Conservation (phyloP, 2,888 invertebrate genomes). For the Atethmia centrago region DNA sequence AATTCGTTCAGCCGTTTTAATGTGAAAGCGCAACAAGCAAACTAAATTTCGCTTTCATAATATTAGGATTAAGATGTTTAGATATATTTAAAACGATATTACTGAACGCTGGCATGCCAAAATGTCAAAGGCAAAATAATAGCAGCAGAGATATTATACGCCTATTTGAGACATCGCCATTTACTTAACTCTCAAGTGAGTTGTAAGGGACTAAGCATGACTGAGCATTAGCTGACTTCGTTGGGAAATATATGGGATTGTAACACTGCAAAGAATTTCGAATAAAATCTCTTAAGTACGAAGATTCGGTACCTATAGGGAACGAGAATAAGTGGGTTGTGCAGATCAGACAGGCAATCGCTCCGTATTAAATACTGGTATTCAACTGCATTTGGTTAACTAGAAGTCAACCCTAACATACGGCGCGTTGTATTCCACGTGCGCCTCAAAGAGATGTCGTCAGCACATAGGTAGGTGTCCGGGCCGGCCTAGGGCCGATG, state of each 20-base stretch:
- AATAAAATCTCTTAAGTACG: background rate
- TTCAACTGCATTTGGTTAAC: background rate
- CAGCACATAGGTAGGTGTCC: no score
- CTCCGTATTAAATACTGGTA: background rate
- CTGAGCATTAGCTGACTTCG: background rate
- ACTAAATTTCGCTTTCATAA: no score
- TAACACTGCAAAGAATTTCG: background rate
- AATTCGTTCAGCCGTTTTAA: no score
- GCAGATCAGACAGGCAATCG: background rate
- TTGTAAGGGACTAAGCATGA: background rate
- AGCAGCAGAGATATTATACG: background rate
- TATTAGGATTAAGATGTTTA: no score
- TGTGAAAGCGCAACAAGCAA: no score
- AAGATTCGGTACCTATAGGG: background rate
- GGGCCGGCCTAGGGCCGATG: no score
- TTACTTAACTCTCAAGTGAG: background rate
- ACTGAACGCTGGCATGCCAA: background rate
- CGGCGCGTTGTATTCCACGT: no score
- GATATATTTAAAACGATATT: no score
- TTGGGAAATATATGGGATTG: background rate
- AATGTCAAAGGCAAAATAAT: background rate
- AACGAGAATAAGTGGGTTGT: background rate
- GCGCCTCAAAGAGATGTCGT: no score
- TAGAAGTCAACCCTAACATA: background rate
- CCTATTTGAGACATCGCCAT: background rate